A percentile compares a stretch with the other conserved stretches of the same genome.
These are phyloP conservation scores for Cryptoprocta ferox DNA, from an alignment of 2,797 vertebrate species.

Conservation along the genomic window DNA sequence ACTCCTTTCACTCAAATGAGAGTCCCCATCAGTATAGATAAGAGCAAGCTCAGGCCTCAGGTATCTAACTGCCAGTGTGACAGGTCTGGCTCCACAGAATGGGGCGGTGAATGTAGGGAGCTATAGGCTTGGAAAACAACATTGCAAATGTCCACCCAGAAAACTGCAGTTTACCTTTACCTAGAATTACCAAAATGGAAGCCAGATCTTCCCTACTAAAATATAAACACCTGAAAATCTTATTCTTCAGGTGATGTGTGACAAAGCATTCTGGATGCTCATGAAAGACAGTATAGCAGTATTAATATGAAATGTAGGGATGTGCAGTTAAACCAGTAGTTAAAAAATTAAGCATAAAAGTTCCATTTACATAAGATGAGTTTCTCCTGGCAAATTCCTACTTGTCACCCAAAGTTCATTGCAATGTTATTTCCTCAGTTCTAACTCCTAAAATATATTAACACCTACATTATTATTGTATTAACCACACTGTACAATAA, in stretches of 20 bases:
- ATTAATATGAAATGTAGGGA: not conserved
- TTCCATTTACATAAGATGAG: not conserved
- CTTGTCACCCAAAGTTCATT: not conserved
- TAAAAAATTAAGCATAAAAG: not conserved
- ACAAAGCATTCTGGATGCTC: constrained; percentile 2
- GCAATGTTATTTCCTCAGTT: not conserved
- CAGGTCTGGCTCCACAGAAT: not conserved
- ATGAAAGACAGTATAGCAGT: not conserved
- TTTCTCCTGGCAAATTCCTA: constrained; percentile 27
- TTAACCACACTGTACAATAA: not conserved
- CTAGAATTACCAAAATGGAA: not conserved
- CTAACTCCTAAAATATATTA: not conserved
- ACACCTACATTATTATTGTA: not conserved
- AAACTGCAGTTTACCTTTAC: constrained; percentile 13
- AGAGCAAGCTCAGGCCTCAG: not conserved
- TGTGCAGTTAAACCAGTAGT: not conserved
- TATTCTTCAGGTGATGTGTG: not conserved
- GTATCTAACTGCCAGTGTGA: not conserved
- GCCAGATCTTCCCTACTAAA: not conserved
- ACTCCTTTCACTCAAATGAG: not conserved
- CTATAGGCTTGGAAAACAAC: not conserved
- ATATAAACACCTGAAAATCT: constrained; percentile 5
- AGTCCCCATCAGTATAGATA: not conserved
- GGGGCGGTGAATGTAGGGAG: not conserved
- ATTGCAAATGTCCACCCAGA: not conserved